A percentile compares a stretch with the other conserved stretches of the same genome.
phyloP scores from a whole-genome alignment of 2,113 vertebrate species.

The Hypocryptadius cinnamomeus region DNA sequence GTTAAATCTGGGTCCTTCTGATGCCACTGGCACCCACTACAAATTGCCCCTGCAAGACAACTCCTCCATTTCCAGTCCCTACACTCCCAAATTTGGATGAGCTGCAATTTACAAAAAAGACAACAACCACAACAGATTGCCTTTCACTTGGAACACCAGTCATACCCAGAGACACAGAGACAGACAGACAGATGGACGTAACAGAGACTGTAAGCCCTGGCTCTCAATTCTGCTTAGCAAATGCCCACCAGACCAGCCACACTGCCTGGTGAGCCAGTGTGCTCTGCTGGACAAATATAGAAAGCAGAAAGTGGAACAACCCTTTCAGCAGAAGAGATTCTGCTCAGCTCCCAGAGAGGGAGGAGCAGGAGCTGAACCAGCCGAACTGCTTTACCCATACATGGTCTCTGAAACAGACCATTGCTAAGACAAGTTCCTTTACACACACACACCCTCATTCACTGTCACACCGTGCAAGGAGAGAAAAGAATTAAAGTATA shows the following conservation, averaged over 20 bases:
- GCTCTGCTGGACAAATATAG: constrained; percentile 70
- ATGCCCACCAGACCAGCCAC: neutral
- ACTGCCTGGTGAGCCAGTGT: neutral
- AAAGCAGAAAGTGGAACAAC: constrained; percentile 59
- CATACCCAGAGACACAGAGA: constrained; percentile 20
- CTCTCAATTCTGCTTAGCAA: constrained; percentile 5
- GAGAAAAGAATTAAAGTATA: neutral
- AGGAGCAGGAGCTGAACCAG: constrained; percentile 64
- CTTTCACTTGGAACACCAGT: constrained; percentile 41
- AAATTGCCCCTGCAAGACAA: neutral
- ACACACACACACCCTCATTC: neutral
- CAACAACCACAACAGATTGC: constrained; percentile 20
- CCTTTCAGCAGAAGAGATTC: constrained; percentile 55
- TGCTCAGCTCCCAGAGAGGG: constrained; percentile 36
- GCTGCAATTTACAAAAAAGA: neutral
- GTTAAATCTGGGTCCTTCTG: neutral
- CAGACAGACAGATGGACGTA: constrained; percentile 33
- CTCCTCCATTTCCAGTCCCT: neutral
- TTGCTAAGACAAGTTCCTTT: constrained; percentile 30
- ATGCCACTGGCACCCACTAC: neutral
- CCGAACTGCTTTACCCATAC: constrained; percentile 70
- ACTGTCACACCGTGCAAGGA: neutral
- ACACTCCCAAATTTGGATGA: neutral
- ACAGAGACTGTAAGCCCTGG: constrained; percentile 22
- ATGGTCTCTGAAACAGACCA: constrained; percentile 57